phyloP scores from a whole-genome alignment of 1,140 invertebrate genomes.

The honey bee (Apis mellifera) region Amel_HAv3.1 CM009941.2:2034001-2034500 shows the following conservation, averaged over 20 bases:
- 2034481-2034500: not conserved
- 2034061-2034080: too few species aligned
- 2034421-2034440: not conserved
- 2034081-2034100: too few species aligned
- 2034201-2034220: not conserved
- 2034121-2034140: too few species aligned
- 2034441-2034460: not conserved
- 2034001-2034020: too few species aligned
- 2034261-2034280: not conserved
- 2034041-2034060: too few species aligned
- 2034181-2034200: not conserved
- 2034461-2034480: constrained; percentile 26
- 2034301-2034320: not conserved
- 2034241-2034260: not conserved
- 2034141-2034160: too few species aligned
- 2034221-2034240: not conserved
- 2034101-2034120: too few species aligned
- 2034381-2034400: constrained; percentile 41
- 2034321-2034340: constrained; percentile 4
- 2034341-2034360: not conserved
- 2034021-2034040: too few species aligned
- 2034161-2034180: too few species aligned
- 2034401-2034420: constrained; percentile 57
- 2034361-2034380: constrained; percentile 17
- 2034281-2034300: not conserved